Percentiles rank a stretch among this genome's conserved stretches.
These are phyloP conservation scores for Diploptera punctata DNA, from an alignment of 2,888 invertebrate species.

Conservation along the genomic window DNA sequence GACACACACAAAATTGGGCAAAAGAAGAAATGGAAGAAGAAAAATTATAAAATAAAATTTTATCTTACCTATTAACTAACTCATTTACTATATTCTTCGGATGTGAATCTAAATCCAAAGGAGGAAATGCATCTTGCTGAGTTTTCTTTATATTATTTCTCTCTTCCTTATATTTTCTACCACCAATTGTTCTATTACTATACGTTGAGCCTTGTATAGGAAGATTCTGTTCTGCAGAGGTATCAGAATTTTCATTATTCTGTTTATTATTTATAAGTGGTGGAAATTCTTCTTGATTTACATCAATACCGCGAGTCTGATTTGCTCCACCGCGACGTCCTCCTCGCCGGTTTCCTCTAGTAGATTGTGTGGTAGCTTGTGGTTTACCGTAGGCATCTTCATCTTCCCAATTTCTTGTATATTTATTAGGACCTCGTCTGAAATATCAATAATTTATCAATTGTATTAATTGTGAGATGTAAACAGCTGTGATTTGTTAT, in stretches of 20 bases:
- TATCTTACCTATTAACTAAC: neutral
- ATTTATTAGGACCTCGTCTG: conserved; percentile 91
- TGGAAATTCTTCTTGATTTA: conserved; percentile 47
- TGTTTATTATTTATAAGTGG: conserved; percentile 30
- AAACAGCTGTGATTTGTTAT: too few species aligned
- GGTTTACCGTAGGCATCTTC: conserved; percentile 84
- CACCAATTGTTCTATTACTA: conserved; percentile 23
- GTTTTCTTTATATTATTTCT: neutral
- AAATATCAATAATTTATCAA: too few species aligned
- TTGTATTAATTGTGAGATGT: too few species aligned
- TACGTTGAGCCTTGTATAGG: conserved; percentile 26
- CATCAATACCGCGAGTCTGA: neutral
- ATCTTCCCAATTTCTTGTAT: conserved; percentile 92
- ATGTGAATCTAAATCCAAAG: conserved; percentile 7
- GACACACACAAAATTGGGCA: too few species aligned
- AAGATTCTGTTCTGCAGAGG: neutral
- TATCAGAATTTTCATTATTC: conserved; percentile 10
- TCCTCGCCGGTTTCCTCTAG: conserved; percentile 49
- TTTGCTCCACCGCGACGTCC: conserved; percentile 28
- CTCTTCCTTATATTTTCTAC: conserved; percentile 15
- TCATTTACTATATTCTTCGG: neutral
- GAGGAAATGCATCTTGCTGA: conserved; percentile 22
- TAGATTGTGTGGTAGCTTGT: conserved; percentile 48
- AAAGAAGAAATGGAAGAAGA: too few species aligned
- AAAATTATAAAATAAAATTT: too few species aligned